Evolutionary conservation across 2,888 invertebrate species (phyloP).

Genomic region (Cremastinae sp.): DNA sequence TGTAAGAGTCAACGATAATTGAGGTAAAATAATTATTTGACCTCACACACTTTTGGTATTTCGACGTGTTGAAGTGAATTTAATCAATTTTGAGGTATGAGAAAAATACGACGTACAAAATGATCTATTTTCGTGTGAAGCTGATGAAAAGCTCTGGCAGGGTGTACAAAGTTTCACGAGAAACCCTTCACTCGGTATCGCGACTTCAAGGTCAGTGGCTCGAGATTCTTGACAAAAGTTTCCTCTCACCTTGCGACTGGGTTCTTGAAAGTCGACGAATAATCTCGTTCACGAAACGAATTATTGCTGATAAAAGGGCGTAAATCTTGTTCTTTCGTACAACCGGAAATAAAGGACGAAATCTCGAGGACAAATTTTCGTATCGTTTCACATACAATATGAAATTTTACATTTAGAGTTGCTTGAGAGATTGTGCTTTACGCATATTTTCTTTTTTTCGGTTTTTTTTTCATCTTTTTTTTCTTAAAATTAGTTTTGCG

Average conservation of each 20-base stretch:
- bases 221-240: constrained; percentile 48
- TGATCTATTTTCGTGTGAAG: too few relatives aligned
- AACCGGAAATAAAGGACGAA: too few relatives aligned
- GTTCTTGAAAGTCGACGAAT: constrained; percentile 17
- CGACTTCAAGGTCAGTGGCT: constrained; percentile 34
- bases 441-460: background rate
- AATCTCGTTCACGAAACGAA: background rate
- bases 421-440: background rate
- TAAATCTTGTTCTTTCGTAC: too few relatives aligned
- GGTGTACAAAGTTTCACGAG: constrained; percentile 33
- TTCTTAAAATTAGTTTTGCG: constrained; percentile 5
- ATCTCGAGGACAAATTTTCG: background rate
- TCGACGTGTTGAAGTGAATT: too few relatives aligned
- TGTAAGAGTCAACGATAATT: too few relatives aligned
- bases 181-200: constrained; percentile 29
- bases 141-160: background rate
- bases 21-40: too few relatives aligned
- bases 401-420: too few relatives aligned
- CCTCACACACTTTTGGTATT: too few relatives aligned
- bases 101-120: too few relatives aligned
- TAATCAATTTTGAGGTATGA: too few relatives aligned
- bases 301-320: background rate
- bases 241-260: background rate
- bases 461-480: constrained; percentile 6
- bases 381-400: too few relatives aligned